Conservation (phyloP, 1,140 invertebrate genomes). For the Danaus melanippus region DNA sequence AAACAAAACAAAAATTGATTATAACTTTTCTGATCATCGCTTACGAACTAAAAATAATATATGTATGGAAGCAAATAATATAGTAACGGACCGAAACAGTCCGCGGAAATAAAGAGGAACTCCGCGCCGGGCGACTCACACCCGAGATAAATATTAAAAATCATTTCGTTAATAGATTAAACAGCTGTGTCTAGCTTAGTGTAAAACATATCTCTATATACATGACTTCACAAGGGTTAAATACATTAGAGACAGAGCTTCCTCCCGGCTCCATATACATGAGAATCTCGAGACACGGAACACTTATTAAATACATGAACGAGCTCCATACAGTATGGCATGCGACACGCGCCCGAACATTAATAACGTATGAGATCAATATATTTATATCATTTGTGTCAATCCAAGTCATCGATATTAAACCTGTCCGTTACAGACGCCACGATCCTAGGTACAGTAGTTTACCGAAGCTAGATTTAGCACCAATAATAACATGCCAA, state of each 20-base stretch:
- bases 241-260: not conserved
- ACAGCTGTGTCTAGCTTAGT: slow-evolving; percentile 6
- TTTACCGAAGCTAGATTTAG: slow-evolving; percentile 16
- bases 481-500: slow-evolving; percentile 18
- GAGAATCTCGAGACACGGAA: no score
- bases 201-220: slow-evolving; percentile 12
- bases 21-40: slow-evolving; percentile 40
- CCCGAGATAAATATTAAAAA: slow-evolving; percentile 20
- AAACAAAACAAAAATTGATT: slow-evolving; percentile 51
- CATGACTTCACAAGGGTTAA: slow-evolving; percentile 20
- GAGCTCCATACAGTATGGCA: slow-evolving; percentile 39
- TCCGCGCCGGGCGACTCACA: slow-evolving; percentile 18
- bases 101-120: slow-evolving; percentile 25
- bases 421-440: not conserved
- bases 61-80: slow-evolving; percentile 53
- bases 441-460: slow-evolving; percentile 7
- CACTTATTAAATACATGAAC: not conserved
- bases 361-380: slow-evolving; percentile 66
- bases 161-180: slow-evolving; percentile 9
- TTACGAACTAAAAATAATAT: slow-evolving; percentile 43
- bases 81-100: slow-evolving; percentile 17
- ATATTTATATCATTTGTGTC: slow-evolving; percentile 34
- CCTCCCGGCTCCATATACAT: no score
- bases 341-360: slow-evolving; percentile 46
- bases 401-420: not conserved